Percentiles rank a stretch among this genome's conserved stretches.
These are phyloP conservation scores for Mixornis gularis DNA, from an alignment of 2,113 vertebrate species.

Conservation along the genomic window DNA sequence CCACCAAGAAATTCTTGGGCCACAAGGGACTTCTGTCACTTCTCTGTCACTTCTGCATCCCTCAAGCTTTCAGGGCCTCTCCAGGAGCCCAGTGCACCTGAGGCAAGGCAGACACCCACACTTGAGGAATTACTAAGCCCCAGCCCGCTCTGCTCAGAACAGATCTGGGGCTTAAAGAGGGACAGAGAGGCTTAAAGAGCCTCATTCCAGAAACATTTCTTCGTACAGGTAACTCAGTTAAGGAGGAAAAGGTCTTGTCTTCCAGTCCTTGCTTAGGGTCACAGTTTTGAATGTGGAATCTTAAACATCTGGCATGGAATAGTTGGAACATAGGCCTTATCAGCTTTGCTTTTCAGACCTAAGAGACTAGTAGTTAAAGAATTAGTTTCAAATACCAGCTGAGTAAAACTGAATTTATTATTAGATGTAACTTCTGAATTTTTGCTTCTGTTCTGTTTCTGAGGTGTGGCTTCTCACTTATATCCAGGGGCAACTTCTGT, in stretches of 20 bases:
- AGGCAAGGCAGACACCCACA: fast-evolving
- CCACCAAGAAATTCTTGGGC: background rate
- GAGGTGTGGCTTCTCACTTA: background rate
- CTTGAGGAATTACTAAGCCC: background rate
- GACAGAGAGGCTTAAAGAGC: background rate
- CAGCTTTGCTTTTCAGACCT: background rate
- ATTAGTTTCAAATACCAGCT: background rate
- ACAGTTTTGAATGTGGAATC: background rate
- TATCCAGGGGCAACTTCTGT: background rate
- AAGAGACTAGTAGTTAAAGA: background rate
- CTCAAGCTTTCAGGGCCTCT: background rate
- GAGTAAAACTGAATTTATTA: background rate
- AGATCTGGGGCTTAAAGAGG: background rate
- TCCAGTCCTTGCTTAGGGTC: background rate
- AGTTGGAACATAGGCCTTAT: background rate
- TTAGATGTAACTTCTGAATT: background rate
- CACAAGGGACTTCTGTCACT: constrained; percentile 8
- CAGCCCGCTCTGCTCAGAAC: background rate
- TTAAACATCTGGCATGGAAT: background rate
- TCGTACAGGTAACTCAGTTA: background rate
- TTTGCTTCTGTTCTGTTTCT: background rate
- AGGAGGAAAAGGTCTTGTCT: background rate
- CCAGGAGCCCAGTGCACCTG: background rate
- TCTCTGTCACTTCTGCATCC: constrained; percentile 23
- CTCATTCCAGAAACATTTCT: background rate